These are phyloP conservation scores for Eulemur albifrons DNA, from an alignment of 2,797 vertebrate species.

Conservation along the genomic window DNA sequence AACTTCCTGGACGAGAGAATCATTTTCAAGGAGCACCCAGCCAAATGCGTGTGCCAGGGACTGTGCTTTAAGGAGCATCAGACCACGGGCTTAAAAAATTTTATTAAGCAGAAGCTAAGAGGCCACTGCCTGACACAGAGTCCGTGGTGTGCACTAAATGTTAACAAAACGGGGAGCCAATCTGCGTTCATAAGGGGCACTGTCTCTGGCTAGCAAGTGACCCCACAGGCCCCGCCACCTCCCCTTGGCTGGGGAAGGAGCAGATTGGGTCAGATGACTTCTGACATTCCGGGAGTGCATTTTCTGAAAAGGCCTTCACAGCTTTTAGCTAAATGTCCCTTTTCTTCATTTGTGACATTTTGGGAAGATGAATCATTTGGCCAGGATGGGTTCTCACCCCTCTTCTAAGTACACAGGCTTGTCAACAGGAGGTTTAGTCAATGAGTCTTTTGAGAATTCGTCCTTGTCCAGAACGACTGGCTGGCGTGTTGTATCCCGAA, in stretches of 20 bases:
- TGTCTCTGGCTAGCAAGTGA: background rate
- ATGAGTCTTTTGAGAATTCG: constrained; percentile 22
- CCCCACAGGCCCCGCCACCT: background rate
- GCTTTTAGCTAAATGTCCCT: background rate
- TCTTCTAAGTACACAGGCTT: background rate
- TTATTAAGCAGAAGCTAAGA: background rate
- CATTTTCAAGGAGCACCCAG: background rate
- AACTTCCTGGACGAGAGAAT: background rate
- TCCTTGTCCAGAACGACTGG: constrained; percentile 12
- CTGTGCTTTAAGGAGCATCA: background rate
- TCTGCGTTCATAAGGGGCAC: background rate
- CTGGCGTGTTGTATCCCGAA: constrained; percentile 1
- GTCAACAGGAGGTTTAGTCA: constrained; percentile 18
- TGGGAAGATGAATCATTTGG: constrained; percentile 43
- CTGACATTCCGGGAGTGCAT: background rate
- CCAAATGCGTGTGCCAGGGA: background rate
- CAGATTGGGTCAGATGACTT: background rate
- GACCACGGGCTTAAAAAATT: background rate
- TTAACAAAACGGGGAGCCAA: background rate
- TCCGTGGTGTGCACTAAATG: background rate
- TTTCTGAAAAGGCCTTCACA: constrained; percentile 32
- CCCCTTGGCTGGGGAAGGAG: background rate
- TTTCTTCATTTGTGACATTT: constrained; percentile 50
- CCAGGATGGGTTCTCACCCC: background rate
- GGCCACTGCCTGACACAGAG: background rate